Base-by-base conservation (phyloP, 2,888 invertebrate genomes). In the Lapara coniferarum region DNA sequence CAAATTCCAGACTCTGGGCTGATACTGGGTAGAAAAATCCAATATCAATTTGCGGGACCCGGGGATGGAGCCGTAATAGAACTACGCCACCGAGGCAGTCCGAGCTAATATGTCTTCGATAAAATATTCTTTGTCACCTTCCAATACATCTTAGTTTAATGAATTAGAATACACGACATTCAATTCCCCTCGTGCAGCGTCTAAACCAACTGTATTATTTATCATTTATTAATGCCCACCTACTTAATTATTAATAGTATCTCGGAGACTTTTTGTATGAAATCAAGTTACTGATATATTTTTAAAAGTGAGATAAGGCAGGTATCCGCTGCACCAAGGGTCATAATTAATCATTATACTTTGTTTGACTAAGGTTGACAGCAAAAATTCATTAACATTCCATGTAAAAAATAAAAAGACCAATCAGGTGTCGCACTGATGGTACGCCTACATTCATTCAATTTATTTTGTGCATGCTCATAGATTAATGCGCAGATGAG, bases 381-480 rank as follows among this genome's bases (percentile, higher is more conserved):
- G 89, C 84, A 83, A 89, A 92, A 91, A 92, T 92, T 93, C 93
- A 93, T 93, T 93, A 93, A 92, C 86, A 92, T 93, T 91, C 92
- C 91, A 75, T 84, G 82, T 88, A 85, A 90, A 91, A 90, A 89
- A 86, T 76, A 85, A 87, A 88, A 91, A 90, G 82, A 82, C 79
- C 84, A 87, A 89, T 90, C 88, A 91, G 88, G 88, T 91, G 90
- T 90, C 89, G 81, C 85, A 73, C 78, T 81, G 82, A 82, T 78
- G 82, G 85, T 86, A 90, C 90, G 88, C 89, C 90, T 87, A 90
- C 90, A 85, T 87, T 85, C 85, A 87, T 90, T 90, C 87, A 88
- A 89, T 91, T 90, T 89, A 88, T 86, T 88, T 87, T 87, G 83
- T 89, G 82, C 85, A 80, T 77, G 68, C 76, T 66, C 88, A 90